phyloP scores from a whole-genome alignment of 2,113 vertebrate genomes.

The Tichodroma muraria region DNA sequence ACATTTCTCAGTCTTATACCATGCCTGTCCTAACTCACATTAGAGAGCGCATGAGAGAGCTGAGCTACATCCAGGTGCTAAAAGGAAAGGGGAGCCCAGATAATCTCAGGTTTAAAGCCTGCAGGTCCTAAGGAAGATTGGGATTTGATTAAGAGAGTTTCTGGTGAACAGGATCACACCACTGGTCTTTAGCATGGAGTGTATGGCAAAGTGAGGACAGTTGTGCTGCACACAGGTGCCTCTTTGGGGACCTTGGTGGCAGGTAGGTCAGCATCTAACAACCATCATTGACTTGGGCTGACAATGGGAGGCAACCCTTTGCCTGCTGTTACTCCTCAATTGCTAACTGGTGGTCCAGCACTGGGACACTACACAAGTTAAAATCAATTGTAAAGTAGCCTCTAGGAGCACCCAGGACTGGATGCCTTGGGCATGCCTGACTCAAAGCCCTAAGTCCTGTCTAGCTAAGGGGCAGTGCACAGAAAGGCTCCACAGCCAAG shows the following conservation, averaged over 20 bases:
- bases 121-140: fast-evolving
- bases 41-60: neutral
- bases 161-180: neutral
- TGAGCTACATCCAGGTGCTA: neutral
- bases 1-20: neutral
- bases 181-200: neutral
- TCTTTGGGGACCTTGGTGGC: neutral
- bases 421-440: neutral
- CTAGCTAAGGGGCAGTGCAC: neutral
- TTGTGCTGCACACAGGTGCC: neutral
- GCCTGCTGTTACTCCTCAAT: neutral
- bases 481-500: neutral
- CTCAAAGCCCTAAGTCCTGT: neutral
- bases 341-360: neutral
- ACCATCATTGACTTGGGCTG: neutral
- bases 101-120: neutral
- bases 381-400: neutral
- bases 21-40: neutral
- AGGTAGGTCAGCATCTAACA: neutral
- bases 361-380: neutral
- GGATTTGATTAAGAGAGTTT: neutral
- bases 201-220: neutral
- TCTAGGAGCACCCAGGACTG: neutral
- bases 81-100: neutral
- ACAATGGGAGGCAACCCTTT: neutral